Conservation (phyloP, 2,888 invertebrate species). For the Bugulina stolonifera region DNA sequence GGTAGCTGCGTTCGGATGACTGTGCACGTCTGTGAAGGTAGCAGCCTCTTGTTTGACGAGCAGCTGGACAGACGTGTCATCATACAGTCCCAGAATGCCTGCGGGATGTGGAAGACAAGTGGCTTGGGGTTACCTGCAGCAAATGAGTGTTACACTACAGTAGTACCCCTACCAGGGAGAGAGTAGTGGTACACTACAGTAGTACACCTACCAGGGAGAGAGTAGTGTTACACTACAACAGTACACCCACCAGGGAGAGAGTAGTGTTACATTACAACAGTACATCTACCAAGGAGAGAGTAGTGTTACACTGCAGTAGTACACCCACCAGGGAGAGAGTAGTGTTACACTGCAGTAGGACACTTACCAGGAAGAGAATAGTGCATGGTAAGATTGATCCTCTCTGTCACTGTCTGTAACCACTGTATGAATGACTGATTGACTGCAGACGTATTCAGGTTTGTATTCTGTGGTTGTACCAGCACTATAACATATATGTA, state of each 20-base stretch:
- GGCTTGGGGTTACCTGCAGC: slow-evolving; percentile 61
- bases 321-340: background rate
- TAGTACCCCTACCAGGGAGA: no score
- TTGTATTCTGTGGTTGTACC: background rate
- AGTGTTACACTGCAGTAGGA: background rate
- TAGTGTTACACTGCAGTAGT: slow-evolving; percentile 55
- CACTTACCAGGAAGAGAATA: slow-evolving; percentile 61
- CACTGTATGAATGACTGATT: slow-evolving; percentile 61
- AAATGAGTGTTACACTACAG: no score
- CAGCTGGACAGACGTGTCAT: slow-evolving; percentile 65
- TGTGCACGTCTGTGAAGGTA: slow-evolving; percentile 63
- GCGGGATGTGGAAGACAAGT: slow-evolving; percentile 66
- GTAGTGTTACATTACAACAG: no score
- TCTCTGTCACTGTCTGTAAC: slow-evolving; percentile 70
- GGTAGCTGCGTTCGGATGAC: slow-evolving; percentile 61
- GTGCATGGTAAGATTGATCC: slow-evolving; percentile 69
- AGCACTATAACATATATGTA: slow-evolving; percentile 7
- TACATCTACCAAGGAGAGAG: no score
- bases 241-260: no score
- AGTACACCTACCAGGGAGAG: no score
- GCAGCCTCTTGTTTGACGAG: slow-evolving; percentile 59
- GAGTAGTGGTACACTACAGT: no score
- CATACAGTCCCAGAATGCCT: slow-evolving; percentile 67
- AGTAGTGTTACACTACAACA: no score
- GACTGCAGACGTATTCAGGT: slow-evolving; percentile 28